phyloP scores from a whole-genome alignment of 2,888 invertebrate species.

The Eupeodes latifasciatus region DNA sequence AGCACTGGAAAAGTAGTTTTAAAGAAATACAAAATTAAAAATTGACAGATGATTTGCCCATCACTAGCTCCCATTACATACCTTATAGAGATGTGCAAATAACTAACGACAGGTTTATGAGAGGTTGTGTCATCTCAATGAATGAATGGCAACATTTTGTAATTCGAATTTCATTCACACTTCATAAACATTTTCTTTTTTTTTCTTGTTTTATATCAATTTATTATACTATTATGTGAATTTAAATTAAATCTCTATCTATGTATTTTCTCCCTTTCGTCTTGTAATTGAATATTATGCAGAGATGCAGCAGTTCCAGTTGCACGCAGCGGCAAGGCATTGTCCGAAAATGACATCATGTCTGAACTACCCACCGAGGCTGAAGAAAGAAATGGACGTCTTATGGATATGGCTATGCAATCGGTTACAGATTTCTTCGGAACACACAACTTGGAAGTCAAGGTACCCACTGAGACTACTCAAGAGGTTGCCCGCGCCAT shows the following conservation, averaged over 20 bases:
- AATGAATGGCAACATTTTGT: no score
- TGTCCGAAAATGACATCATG: slow-evolving; percentile 85
- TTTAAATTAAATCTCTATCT: slow-evolving; percentile 16
- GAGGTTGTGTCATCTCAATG: no score
- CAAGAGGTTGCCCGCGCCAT: slow-evolving; percentile 89
- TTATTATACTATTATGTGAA: slow-evolving; percentile 24
- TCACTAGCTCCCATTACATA: neutral
- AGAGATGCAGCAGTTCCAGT: slow-evolving; percentile 82
- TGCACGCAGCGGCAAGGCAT: slow-evolving; percentile 82
- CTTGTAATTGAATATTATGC: slow-evolving; percentile 31
- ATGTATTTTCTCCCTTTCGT: slow-evolving; percentile 63
- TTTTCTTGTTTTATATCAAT: slow-evolving; percentile 7
- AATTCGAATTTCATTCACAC: no score
- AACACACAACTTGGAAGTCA: slow-evolving; percentile 88
- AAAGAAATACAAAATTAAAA: no score
- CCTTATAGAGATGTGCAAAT: neutral
- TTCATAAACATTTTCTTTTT: neutral
- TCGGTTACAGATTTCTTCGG: slow-evolving; percentile 86
- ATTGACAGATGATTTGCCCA: neutral
- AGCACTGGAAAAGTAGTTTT: no score
- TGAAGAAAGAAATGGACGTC: slow-evolving; percentile 85
- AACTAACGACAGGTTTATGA: no score
- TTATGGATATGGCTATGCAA: slow-evolving; percentile 86
- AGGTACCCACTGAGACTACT: slow-evolving; percentile 88
- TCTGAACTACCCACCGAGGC: slow-evolving; percentile 85